These are phyloP conservation scores for Brachyptera risi DNA, from an alignment of 2,888 invertebrate species.

Conservation along the genomic window DNA sequence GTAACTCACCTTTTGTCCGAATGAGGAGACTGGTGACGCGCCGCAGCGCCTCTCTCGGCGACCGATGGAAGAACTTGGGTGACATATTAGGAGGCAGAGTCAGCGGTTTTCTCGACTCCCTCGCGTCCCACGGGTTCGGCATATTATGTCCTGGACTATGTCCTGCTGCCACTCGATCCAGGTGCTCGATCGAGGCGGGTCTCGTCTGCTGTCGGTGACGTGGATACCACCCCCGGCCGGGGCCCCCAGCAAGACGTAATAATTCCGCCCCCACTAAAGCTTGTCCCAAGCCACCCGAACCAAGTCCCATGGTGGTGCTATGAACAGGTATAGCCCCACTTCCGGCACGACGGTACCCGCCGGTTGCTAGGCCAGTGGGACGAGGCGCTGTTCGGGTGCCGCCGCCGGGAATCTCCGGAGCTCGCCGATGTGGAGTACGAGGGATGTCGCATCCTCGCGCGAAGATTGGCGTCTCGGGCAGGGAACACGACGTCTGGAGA, in stretches of 20 bases:
- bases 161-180: constrained; percentile 64
- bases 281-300: constrained; percentile 39
- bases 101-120: constrained; percentile 65
- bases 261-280: constrained; percentile 73
- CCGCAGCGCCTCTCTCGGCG: constrained; percentile 78
- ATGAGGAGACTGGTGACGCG: constrained; percentile 86
- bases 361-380: constrained; percentile 48
- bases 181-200: constrained; percentile 80
- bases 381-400: constrained; percentile 57
- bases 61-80: constrained; percentile 86
- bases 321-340: constrained; percentile 24
- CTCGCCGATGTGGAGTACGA: constrained; percentile 70
- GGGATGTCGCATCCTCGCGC: constrained; percentile 75
- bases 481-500: constrained; percentile 78
- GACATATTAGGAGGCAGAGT: constrained; percentile 86
- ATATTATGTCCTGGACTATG: constrained; percentile 42
- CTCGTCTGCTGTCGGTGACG: constrained; percentile 47
- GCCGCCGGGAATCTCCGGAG: constrained; percentile 54
- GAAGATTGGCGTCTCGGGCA: constrained; percentile 87
- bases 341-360: constrained; percentile 33
- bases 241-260: constrained; percentile 72
- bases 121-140: constrained; percentile 40
- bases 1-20: constrained; percentile 66
- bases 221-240: constrained; percentile 71
- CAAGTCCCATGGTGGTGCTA: constrained; percentile 41